Evolutionary conservation across 2,888 invertebrate species (phyloP), one percentile per base, ranked within the genome.

Genomic region (Leptinotarsa tumamoca): DNA sequence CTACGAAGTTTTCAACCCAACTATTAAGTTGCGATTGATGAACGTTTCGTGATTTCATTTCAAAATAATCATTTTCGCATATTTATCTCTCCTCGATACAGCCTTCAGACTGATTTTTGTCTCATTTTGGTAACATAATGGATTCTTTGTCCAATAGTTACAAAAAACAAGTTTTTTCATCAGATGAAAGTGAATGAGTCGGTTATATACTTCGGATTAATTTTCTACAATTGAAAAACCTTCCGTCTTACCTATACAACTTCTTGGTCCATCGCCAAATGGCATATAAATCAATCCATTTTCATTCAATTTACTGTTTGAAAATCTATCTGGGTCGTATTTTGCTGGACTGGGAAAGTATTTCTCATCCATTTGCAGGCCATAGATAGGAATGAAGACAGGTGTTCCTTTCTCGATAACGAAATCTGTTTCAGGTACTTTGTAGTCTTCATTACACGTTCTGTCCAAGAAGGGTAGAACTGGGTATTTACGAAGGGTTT

Each of bases 301-400:
- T 5, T 77, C 73, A 10, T 81, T 81, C 4, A 71, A 66, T 2
- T 72, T 68, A 71, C 79, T 81, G 10, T 83, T 77, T 2, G 77
- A 74, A 68, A 84, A 86, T 74, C 85, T 75, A 33, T 84, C 84
- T 13, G 85, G 85, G 68, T 81, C 73, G 66, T 80, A 85, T 74
- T 82, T 81, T 14, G 82, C 76, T 0, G 79, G 79, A 50, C 76
- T 71, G 7, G 79, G 75, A 67, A 79, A 79, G 50, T 72, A 66
- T 33, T 77, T 74, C 21, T 73, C 75, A 61, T 77, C 79, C 43
- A 67, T 63, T 15, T 79, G 75, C 33, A 77, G 13, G 17, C 74
- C 76, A 50, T 67, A 71, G 50, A 77, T 51, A 7, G 79, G 73
- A 51, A 79, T 73, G 43, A 68, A 73, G 18, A 79, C 67, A 4